These are phyloP conservation scores for Platyscapa corneri DNA, from an alignment of 1,140 invertebrate genomes.

Conservation along the genomic window DNA sequence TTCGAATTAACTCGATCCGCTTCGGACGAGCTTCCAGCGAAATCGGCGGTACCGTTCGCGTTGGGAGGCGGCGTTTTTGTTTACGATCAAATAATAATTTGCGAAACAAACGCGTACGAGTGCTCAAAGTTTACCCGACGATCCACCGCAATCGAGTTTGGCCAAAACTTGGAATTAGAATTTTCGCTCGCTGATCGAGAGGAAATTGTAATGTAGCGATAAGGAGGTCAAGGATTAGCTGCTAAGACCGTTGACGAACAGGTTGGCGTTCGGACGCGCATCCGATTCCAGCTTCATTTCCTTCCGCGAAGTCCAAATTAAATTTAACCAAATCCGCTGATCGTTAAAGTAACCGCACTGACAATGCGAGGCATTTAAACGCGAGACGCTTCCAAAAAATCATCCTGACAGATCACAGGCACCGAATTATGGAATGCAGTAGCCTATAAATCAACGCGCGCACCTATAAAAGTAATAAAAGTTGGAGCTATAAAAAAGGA, in stretches of 20 bases:
- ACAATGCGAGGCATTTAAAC: neutral
- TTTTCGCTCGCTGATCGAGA: no score
- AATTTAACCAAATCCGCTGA: constrained; percentile 21
- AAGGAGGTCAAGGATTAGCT: no score
- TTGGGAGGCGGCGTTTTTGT: no score
- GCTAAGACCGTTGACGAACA: neutral
- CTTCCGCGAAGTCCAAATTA: constrained; percentile 31
- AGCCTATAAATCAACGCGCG: constrained; percentile 45
- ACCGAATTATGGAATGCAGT: constrained; percentile 47
- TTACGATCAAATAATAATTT: no score
- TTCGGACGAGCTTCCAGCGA: no score
- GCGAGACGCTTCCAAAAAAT: constrained; percentile 14
- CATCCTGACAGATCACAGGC: constrained; percentile 40
- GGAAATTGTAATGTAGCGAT: no score
- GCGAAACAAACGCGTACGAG: no score
- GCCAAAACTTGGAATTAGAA: no score
- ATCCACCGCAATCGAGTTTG: no score
- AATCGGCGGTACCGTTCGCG: no score
- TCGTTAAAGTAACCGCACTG: constrained; percentile 11
- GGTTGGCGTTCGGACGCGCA: neutral
- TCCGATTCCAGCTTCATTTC: neutral
- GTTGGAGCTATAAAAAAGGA: constrained; percentile 23
- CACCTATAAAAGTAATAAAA: constrained; percentile 42
- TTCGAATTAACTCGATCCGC: no score
- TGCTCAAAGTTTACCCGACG: no score